These are phyloP conservation scores for Drosophila paramelanica DNA, from an alignment of 2,888 invertebrate species.

Conservation along the genomic window DNA sequence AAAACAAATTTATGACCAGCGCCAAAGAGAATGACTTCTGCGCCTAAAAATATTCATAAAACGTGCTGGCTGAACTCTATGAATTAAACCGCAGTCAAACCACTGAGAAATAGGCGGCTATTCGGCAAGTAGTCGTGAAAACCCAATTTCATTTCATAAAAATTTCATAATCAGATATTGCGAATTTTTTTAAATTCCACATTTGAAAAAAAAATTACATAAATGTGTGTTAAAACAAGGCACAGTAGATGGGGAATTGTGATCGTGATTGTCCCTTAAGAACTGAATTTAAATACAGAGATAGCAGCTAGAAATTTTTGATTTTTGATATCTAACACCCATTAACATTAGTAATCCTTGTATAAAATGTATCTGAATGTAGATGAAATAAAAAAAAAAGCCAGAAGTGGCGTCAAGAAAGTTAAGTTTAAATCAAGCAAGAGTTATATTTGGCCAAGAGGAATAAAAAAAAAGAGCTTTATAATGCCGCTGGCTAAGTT, in stretches of 20 bases:
- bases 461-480: background rate
- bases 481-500: conserved; percentile 7
- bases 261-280: background rate
- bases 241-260: background rate
- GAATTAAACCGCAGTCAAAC: background rate
- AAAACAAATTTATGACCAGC: conserved; percentile 65
- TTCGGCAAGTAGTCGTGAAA: background rate
- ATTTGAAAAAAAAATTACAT: background rate
- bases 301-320: no score
- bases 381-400: no score
- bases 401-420: no score
- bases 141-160: background rate
- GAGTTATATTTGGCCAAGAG: background rate
- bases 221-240: no score
- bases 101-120: background rate
- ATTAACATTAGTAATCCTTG: no score
- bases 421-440: background rate
- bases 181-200: background rate
- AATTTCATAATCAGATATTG: background rate
- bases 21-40: conserved; percentile 37
- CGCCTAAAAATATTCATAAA: conserved; percentile 28
- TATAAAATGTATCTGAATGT: no score
- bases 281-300: no score
- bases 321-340: no score
- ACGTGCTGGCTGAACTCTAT: conserved; percentile 49